Evolutionary conservation across 2,888 invertebrate genomes (phyloP).

Genomic region (Escarpia spicata): DNA sequence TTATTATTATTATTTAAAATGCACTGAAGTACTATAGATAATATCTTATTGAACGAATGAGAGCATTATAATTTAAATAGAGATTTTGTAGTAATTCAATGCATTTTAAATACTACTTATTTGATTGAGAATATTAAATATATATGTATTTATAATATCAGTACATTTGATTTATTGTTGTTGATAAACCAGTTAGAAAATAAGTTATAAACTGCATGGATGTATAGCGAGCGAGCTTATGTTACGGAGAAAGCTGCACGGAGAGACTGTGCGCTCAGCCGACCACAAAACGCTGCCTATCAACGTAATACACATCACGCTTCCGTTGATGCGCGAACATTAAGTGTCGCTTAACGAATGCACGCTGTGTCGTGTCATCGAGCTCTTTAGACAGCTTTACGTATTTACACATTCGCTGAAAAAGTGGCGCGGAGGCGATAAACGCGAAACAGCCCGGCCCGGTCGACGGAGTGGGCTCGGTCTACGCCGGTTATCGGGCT

Average conservation of each 20-base stretch:
- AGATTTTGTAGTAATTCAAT: background rate
- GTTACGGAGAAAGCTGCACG: too few species aligned
- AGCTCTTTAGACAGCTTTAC: conserved; percentile 11
- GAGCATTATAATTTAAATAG: background rate
- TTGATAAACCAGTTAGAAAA: background rate
- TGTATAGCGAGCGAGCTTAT: background rate
- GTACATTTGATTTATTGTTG: background rate
- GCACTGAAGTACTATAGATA: too few species aligned
- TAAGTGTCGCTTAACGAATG: conserved; percentile 8
- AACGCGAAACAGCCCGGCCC: background rate
- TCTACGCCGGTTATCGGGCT: background rate
- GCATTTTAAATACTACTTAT: background rate
- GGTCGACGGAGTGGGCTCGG: background rate
- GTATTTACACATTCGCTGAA: conserved; percentile 13
- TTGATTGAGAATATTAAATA: background rate
- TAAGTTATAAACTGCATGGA: background rate
- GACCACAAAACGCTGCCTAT: background rate
- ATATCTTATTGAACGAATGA: too few species aligned
- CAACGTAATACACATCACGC: background rate
- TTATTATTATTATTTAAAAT: too few species aligned
- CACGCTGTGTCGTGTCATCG: conserved; percentile 6
- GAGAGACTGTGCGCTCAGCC: background rate
- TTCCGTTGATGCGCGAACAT: conserved; percentile 12
- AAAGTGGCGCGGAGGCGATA: background rate
- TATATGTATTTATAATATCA: background rate